Base-by-base conservation (phyloP, 2,888 invertebrate genomes). In the Pachycephus smyrnensis region DNA sequence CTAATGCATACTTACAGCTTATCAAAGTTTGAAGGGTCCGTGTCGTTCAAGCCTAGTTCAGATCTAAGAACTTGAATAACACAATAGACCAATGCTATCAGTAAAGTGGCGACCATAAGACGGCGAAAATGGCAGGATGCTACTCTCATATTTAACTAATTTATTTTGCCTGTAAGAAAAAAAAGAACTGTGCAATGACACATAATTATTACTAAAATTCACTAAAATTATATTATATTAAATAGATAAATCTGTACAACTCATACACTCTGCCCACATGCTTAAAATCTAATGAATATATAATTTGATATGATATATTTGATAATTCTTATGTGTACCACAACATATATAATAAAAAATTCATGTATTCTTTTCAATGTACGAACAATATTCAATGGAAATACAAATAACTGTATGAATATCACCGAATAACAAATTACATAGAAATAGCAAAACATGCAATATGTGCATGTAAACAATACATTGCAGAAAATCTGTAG, bases 111-210 rank as follows among this genome's bases (percentile, higher is more conserved):
- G 36, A 87, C 75, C 30, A 88, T 77, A 1, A 85, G 75, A 69
- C 90, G 87, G 30, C 86, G 86, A 73, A 87, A 82, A 78, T 88
- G 84, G 79, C 85, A 88, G 77, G 87, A 84, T 75, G 84, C 82
- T 80, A 88, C 82, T 79, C 86, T 87, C 90, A 90, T 90, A 76
- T 84, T 88, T 82, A 77, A 69, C 77, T 33, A 82, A 15, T 78
- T 75, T 30, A 11, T 36, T 74, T 9, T 33, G 75, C 76, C 82
- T 82, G 78, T 6, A 79, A 81, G 77, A 15, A 73, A 73, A 68
- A 68, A 75, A 78, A 68, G 15, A 32, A 76, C 74, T 82, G 30
- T 83, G 71, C 1, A 77, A 1, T 33, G 79, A 80, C 9, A 75
- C 4, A 75, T 78, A 80, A 73, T 73, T 73, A 73, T 35, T 73